Base-by-base conservation (phyloP, 2,888 invertebrate genomes). In the Pogonocherus hispidulus region DNA sequence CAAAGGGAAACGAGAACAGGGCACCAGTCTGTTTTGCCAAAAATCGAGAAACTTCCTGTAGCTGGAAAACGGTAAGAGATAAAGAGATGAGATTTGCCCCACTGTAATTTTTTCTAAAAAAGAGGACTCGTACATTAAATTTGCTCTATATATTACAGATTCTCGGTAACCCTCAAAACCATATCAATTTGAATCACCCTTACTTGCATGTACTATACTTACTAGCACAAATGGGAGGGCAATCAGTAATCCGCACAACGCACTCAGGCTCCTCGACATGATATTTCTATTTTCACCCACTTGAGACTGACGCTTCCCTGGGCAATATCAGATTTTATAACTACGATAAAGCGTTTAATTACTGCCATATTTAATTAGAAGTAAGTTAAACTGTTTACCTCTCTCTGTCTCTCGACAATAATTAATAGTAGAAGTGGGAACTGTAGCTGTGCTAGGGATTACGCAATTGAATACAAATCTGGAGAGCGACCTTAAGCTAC, bases 261-360 rank as follows among this genome's bases (percentile, higher is more conserved):
- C 46, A 14, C 14, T 16, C 8, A 27, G 16, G 19, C 23, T 47
- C 1, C 11, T 20, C 32, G 11, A 16, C 59, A 59, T 59, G 47
- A 27, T 59, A 47, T 59, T 47, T 23, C 8, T 57, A n/a, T 4
- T 14, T 23, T 14, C 14, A 1, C 23, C 14, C 11, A 9, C 32
- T 3, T 14, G 16, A 22, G 44, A 57, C 57, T 57, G 57, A 27
- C 20, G 18, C 16, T 27, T 57, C 23, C 57, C 22, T 0, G n/a
- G 3, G 27, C 16, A 44, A 27, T 1, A 27, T 0, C 23, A 8
- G 46, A 47, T 47, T 59, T 59, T 59, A 59, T 46, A 59, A 49
- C 32, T 23, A 32, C n/a, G 47, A 47, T 11, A 27, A 22, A 46
- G 27, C 57, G 23, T 57, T 46, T 57, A 23, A 57, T 55, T 59